phyloP scores from a whole-genome alignment of 2,113 vertebrate species.

The Lepisosteus osseus region DNA sequence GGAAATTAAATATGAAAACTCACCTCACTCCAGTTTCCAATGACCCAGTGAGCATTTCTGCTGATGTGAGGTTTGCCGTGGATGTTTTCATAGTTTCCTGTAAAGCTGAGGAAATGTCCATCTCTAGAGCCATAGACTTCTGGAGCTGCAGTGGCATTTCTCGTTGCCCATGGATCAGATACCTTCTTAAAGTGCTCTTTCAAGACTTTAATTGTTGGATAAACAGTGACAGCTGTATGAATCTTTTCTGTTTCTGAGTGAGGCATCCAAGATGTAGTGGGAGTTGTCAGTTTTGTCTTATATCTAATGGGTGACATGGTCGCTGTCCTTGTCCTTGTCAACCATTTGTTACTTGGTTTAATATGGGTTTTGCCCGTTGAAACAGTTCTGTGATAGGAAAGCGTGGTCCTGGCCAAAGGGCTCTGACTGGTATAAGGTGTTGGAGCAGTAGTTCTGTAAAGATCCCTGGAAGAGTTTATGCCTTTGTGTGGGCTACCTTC shows the following conservation, averaged over 20 bases:
- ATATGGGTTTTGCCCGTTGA: conserved; percentile 22
- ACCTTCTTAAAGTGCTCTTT: conserved; percentile 35
- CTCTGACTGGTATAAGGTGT: conserved; percentile 32
- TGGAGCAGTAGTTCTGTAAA: conserved; percentile 24
- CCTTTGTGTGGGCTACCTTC: conserved; percentile 44
- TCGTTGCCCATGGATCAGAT: conserved; percentile 22
- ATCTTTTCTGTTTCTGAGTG: conserved; percentile 17
- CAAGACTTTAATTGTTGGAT: conserved; percentile 35
- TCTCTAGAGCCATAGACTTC: conserved; percentile 4
- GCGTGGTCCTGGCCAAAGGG: conserved; percentile 31
- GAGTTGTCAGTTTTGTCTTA: conserved; percentile 2
- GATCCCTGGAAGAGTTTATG: conserved; percentile 20
- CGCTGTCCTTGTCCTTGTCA: conserved; percentile 30
- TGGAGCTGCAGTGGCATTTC: background rate
- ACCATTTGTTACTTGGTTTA: conserved; percentile 26
- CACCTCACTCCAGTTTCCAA: conserved; percentile 90
- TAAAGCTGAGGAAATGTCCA: conserved; percentile 30
- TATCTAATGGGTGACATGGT: conserved; percentile 2
- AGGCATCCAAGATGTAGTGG: conserved; percentile 18
- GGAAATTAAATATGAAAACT: conserved; percentile 12
- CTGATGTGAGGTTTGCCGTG: conserved; percentile 31
- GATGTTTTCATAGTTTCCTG: conserved; percentile 37
- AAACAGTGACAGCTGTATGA: conserved; percentile 19
- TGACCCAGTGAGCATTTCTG: conserved; percentile 68
- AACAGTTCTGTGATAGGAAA: conserved; percentile 7